Evolutionary conservation across 2,888 invertebrate genomes (phyloP).

Genomic region (Lampropteryx suffumata): DNA sequence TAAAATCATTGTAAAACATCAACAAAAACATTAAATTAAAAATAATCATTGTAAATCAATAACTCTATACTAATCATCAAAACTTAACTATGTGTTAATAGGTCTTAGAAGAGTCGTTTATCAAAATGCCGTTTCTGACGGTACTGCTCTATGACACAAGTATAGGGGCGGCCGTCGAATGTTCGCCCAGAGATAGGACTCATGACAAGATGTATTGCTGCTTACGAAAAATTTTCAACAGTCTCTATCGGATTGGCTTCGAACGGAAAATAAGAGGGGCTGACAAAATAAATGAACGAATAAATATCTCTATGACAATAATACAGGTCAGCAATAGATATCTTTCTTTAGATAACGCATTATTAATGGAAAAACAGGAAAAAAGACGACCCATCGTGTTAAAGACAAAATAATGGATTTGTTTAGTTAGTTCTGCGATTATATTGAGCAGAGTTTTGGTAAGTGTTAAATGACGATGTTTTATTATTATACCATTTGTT

Average conservation of each 20-base stretch:
- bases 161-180: constrained; percentile 78
- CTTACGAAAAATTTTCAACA: constrained; percentile 83
- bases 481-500: too few species aligned
- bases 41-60: too few species aligned
- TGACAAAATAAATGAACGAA: constrained; percentile 78
- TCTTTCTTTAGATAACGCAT: constrained; percentile 70
- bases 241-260: constrained; percentile 80
- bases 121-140: constrained; percentile 3
- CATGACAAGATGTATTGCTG: constrained; percentile 81
- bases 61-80: too few species aligned
- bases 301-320: constrained; percentile 83
- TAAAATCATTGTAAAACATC: too few species aligned
- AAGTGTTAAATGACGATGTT: neutral
- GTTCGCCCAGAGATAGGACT: constrained; percentile 81
- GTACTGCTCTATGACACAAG: constrained; percentile 51
- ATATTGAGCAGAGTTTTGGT: constrained; percentile 14
- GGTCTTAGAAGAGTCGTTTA: too few species aligned
- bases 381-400: constrained; percentile 65
- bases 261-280: constrained; percentile 83
- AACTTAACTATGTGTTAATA: too few species aligned
- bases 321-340: constrained; percentile 83
- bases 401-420: constrained; percentile 65
- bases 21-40: too few species aligned
- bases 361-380: constrained; percentile 80
- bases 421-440: constrained; percentile 50